Conservation (phyloP, 2,113 vertebrate genomes). For the Xerus inauris region DNA sequence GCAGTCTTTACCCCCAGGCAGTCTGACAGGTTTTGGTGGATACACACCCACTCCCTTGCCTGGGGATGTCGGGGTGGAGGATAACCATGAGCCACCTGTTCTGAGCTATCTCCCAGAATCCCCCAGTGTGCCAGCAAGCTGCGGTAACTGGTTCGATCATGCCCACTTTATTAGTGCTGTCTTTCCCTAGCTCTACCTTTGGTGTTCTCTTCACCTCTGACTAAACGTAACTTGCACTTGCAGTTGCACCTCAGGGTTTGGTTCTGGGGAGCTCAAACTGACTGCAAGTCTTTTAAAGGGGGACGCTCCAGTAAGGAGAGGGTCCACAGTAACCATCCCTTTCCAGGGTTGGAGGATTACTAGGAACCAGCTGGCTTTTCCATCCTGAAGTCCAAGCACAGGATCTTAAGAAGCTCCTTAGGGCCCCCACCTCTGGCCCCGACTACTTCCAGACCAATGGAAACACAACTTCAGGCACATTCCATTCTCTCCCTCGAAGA, state of each 20-base stretch:
- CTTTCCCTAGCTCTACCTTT: not conserved
- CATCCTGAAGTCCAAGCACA: not conserved
- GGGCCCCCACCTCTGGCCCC: not conserved
- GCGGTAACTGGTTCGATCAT: not conserved
- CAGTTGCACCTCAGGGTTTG: not conserved
- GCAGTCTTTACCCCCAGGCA: not conserved
- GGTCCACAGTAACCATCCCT: not conserved
- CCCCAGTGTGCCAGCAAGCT: not conserved
- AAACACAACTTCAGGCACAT: slow-evolving; percentile 2
- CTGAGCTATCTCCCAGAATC: not conserved
- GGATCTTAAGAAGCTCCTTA: not conserved
- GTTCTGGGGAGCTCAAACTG: not conserved
- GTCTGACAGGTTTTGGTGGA: not conserved
- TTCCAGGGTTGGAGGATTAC: not conserved
- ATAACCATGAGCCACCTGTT: not conserved
- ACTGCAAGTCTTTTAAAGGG: not conserved
- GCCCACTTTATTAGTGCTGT: rapidly evolving
- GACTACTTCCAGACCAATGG: not conserved
- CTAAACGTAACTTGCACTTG: not conserved
- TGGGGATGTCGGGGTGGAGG: too few relatives aligned
- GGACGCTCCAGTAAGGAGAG: not conserved
- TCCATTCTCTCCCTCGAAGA: not conserved
- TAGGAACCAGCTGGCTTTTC: not conserved
- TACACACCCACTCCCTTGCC: not conserved
- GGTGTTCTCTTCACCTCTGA: not conserved